Conservation (phyloP, 2,888 invertebrate species). For the Carcina quercana region DNA sequence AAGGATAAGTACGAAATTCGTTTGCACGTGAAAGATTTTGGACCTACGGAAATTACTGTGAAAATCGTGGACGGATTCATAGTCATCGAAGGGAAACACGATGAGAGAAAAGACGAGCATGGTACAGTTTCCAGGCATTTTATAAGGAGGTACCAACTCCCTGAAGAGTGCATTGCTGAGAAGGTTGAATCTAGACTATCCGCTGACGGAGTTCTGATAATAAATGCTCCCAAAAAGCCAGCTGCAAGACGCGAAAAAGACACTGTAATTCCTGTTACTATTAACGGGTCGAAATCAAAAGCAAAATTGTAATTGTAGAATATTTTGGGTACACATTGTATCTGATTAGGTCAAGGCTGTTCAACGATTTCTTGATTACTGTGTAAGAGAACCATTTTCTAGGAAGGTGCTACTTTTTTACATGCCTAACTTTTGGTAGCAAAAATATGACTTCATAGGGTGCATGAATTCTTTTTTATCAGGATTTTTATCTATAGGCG, state of each 20-base stretch:
- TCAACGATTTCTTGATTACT: no score
- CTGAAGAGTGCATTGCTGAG: constrained; percentile 38
- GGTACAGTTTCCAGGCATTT: constrained; percentile 47
- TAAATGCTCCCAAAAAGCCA: constrained; percentile 32
- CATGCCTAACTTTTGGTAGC: no score
- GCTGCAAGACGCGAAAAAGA: constrained; percentile 34
- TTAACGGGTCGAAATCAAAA: constrained; percentile 29
- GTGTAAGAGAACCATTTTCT: no score
- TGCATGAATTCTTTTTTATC: no score
- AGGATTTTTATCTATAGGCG: no score
- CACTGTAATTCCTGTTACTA: constrained; percentile 42
- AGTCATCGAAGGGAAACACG: constrained; percentile 47
- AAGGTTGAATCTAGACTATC: constrained; percentile 40
- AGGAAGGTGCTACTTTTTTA: no score
- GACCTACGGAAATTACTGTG: constrained; percentile 41
- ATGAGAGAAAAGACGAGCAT: constrained; percentile 46
- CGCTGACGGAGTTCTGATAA: constrained; percentile 37
- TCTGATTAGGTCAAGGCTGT: no score
- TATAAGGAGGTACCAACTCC: constrained; percentile 38
- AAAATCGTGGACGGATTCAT: constrained; percentile 36
- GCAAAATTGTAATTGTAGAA: constrained; percentile 32
- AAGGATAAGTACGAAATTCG: constrained; percentile 42
- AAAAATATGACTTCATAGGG: no score
- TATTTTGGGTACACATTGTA: no score
- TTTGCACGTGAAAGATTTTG: constrained; percentile 42